Conservation (phyloP, 1,140 invertebrate genomes). For the Drosophila novamexicana region DNA sequence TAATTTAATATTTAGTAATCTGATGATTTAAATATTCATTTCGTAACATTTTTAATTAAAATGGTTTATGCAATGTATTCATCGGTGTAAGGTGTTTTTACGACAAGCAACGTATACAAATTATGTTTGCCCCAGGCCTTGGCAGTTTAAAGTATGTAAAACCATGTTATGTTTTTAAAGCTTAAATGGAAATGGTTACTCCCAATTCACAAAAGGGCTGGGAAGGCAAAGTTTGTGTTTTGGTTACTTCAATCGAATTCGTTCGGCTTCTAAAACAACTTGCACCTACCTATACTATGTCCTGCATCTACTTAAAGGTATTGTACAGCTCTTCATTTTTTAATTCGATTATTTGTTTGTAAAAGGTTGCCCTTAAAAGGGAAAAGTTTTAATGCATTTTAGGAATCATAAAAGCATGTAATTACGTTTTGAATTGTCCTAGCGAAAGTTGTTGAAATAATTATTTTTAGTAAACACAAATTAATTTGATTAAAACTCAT, state of each 20-base stretch:
- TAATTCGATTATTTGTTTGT: constrained; percentile 28
- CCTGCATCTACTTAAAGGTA: constrained; percentile 3
- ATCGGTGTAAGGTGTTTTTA: not conserved
- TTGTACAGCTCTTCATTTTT: constrained; percentile 7
- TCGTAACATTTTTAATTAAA: too few species aligned
- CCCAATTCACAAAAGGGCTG: constrained; percentile 7
- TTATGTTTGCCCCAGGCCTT: not conserved
- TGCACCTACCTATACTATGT: not conserved
- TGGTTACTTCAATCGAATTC: not conserved
- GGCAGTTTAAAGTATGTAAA: constrained; percentile 5
- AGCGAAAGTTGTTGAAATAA: constrained; percentile 16
- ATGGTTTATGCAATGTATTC: too few species aligned
- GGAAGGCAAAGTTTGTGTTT: constrained; percentile 10
- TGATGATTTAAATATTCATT: too few species aligned
- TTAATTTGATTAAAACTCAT: not conserved
- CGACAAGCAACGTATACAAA: not conserved
- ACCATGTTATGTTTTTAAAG: not conserved
- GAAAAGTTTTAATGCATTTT: constrained; percentile 36
- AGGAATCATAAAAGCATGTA: constrained; percentile 32
- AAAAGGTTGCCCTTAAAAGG: constrained; percentile 30
- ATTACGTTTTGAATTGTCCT: constrained; percentile 25
- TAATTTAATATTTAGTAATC: too few species aligned
- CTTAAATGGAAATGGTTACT: not conserved
- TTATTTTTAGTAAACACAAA: not conserved
- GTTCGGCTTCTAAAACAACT: constrained; percentile 10